A percentile compares a stretch with the other conserved stretches of the same genome.
Conservation (phyloP, 2,797 vertebrate genomes). For the Lacerta bilineata region DNA sequence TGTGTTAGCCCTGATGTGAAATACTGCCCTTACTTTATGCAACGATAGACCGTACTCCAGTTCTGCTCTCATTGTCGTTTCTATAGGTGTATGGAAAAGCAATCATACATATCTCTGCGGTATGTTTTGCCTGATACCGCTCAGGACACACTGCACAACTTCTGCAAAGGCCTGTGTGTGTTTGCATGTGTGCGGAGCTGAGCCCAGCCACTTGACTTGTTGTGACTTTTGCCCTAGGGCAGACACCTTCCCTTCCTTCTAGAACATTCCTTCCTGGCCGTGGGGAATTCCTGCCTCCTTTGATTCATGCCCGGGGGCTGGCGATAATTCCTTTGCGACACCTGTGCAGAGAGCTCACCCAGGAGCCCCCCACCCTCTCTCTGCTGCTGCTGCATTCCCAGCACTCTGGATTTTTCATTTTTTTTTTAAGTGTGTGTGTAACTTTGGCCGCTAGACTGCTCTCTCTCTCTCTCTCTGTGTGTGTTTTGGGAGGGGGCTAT, state of each 20-base stretch:
- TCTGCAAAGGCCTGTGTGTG: too few species aligned
- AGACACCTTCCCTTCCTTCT: slow-evolving; percentile 1
- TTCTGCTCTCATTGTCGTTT: too few species aligned
- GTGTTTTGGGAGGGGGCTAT: background rate
- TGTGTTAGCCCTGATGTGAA: too few species aligned
- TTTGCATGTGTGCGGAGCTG: background rate
- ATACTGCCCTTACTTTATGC: too few species aligned
- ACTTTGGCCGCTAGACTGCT: too few species aligned
- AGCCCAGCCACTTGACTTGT: background rate
- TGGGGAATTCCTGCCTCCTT: background rate
- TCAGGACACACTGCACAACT: too few species aligned
- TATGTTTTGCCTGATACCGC: too few species aligned
- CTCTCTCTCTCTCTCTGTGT: accelerated
- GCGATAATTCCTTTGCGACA: slow-evolving; percentile 28
- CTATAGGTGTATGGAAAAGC: too few species aligned
- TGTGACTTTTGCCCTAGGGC: background rate
- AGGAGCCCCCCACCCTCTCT: accelerated
- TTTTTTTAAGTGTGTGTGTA: background rate
- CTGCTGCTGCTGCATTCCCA: background rate
- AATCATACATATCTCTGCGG: too few species aligned
- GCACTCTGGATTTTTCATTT: too few species aligned
- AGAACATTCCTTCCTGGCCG: background rate
- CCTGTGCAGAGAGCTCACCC: slow-evolving; percentile 4
- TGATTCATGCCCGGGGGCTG: background rate
- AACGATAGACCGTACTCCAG: too few species aligned